Evolutionary conservation across 2,113 vertebrate species (phyloP).

Genomic region (Neodon shergylaensis): DNA sequence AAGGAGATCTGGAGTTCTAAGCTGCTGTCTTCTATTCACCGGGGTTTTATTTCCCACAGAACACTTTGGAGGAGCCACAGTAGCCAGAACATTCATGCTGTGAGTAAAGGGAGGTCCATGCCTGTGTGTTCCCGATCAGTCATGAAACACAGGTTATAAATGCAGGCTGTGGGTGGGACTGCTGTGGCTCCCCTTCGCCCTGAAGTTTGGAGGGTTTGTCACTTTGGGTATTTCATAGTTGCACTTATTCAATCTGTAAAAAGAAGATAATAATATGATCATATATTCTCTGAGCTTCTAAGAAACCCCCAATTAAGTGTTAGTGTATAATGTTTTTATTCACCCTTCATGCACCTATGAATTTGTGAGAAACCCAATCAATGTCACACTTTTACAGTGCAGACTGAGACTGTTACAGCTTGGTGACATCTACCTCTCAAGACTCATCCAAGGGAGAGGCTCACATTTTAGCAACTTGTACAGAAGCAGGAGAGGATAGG

Average conservation of each 20-base stretch:
- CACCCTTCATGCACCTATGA: background rate
- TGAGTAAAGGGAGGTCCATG: background rate
- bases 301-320: background rate
- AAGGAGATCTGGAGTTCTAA: background rate
- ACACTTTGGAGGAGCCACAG: background rate
- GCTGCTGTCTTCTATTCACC: background rate
- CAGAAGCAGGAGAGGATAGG: background rate
- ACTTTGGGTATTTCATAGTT: background rate
- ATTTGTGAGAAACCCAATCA: background rate
- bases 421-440: background rate
- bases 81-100: background rate
- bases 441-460: background rate
- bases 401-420: background rate
- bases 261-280: background rate
- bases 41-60: background rate
- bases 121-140: background rate
- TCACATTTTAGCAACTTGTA: background rate
- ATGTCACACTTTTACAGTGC: background rate
- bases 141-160: background rate
- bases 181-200: background rate
- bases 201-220: background rate
- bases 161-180: background rate
- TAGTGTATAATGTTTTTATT: background rate
- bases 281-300: background rate
- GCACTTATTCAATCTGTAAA: background rate